phyloP scores from a whole-genome alignment of 2,797 vertebrate genomes.

The Taeniopygia guttata region DNA sequence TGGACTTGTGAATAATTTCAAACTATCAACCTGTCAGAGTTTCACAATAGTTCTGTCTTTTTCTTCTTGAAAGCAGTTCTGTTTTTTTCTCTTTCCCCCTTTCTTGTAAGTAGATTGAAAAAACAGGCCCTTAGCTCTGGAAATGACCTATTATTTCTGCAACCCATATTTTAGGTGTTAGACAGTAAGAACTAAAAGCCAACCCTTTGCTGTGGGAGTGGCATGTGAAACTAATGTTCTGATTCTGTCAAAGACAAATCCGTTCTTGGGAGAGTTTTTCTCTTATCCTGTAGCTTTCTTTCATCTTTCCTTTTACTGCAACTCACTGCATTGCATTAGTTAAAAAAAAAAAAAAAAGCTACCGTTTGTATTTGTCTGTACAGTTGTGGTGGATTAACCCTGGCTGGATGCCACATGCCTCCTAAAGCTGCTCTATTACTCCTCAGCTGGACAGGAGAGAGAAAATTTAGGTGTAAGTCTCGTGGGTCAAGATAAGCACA shows the following conservation, averaged over 20 bases:
- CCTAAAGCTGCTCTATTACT: neutral
- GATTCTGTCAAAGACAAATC: neutral
- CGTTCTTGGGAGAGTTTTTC: neutral
- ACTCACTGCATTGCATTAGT: neutral
- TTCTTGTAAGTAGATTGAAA: neutral
- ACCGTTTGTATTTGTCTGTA: neutral
- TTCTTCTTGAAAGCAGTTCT: neutral
- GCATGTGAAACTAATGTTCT: neutral
- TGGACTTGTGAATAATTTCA: neutral
- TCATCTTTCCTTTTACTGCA: neutral
- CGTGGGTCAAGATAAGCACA: neutral
- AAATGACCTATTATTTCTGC: neutral
- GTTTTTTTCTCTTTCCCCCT: neutral
- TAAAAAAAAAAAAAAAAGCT: neutral
- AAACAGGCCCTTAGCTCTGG: neutral
- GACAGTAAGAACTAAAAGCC: neutral
- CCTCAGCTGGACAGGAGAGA: neutral
- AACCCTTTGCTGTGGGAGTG: neutral
- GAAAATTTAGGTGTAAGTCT: neutral
- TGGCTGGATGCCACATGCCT: neutral
- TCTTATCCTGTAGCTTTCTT: constrained; percentile 7
- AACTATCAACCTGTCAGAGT: neutral
- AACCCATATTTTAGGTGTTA: neutral
- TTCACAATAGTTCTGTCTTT: neutral
- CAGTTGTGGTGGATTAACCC: neutral